These are phyloP conservation scores for Chaunax sp. DNA, from an alignment of 2,797 vertebrate species.

Conservation along the genomic window DNA sequence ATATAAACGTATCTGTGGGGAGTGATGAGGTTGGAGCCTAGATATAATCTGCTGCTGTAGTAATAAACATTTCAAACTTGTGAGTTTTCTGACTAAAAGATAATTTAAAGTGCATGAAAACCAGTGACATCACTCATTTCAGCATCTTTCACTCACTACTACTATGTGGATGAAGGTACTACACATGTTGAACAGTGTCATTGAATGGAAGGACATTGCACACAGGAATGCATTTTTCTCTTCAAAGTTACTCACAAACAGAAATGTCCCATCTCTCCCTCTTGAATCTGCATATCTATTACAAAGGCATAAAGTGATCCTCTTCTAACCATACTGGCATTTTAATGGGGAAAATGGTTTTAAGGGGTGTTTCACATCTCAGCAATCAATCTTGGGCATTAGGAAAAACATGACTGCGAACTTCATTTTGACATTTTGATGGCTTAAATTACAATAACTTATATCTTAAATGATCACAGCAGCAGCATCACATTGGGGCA, in stretches of 20 bases:
- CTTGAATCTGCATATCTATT: constrained; percentile 12
- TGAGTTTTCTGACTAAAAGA: no score
- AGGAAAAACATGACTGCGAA: background rate
- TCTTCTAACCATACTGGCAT: constrained; percentile 2
- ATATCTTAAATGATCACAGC: background rate
- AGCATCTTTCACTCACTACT: background rate
- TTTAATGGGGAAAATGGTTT: no score
- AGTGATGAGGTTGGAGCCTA: no score
- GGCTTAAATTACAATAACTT: background rate
- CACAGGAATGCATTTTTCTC: background rate
- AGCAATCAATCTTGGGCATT: background rate
- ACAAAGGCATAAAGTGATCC: background rate
- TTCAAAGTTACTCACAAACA: background rate
- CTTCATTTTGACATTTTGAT: background rate
- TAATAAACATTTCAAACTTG: no score
- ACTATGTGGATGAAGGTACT: background rate
- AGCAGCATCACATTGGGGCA: no score
- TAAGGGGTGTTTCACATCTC: background rate
- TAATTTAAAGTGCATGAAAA: no score
- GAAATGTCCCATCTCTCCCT: background rate
- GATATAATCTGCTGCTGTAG: no score
- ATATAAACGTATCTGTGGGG: no score
- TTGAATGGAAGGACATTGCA: background rate
- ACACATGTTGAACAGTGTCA: background rate
- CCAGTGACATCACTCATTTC: no score